Evolutionary conservation across 2,888 invertebrate genomes (phyloP), one percentile per base, ranked within the genome.

Genomic region (Liodrosophila aerea): DNA sequence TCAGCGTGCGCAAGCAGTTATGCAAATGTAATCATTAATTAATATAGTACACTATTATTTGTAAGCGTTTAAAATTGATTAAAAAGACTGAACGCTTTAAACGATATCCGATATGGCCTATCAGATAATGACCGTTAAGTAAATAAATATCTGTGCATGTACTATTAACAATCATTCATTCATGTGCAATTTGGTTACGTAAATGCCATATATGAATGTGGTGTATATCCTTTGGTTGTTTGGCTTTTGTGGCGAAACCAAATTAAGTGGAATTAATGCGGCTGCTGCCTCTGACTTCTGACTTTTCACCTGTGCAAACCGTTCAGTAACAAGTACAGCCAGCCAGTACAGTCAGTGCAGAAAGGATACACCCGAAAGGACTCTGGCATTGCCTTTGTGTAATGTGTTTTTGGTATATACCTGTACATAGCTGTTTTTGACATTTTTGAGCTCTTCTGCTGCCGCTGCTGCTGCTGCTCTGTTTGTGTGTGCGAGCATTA

Each of bases 191-290:
- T 33, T 33, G 9, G 11, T 2, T 33, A 11, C 33, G 22, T 2
- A 2, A 22, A 5, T 22, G 22, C 3, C 22, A 22, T 22, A 22
- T 22, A 22, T 22, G 22, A 22, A 22, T 22, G 22, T 22, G 22
- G 22, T n/a, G n/a, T 22, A 22, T 22, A 22, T 22, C 22, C 22
- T 22, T 22, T 22, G 29, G 47, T 65, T 50, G 36, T 18, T 53
- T 51, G 68, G 64, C 69, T 72, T 69, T 67, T 75, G 71, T 56
- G 77, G 77, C 73, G 65, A 73, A 76, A 76, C 61, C 81, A 75
- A 83, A 80, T 80, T 75, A 80, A 83, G 70, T 75, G 84, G 81
- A 80, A 83, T 73, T 81, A 80, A 80, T 80, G 62, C 62, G 76
- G 40, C 61, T 61, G 40, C 61, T 61, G 54, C 62, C 65, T 73